Evolutionary conservation across 2,888 invertebrate genomes (phyloP), one percentile per base, ranked within the genome.

Genomic region (Caenorhabditis japonica): DNA sequence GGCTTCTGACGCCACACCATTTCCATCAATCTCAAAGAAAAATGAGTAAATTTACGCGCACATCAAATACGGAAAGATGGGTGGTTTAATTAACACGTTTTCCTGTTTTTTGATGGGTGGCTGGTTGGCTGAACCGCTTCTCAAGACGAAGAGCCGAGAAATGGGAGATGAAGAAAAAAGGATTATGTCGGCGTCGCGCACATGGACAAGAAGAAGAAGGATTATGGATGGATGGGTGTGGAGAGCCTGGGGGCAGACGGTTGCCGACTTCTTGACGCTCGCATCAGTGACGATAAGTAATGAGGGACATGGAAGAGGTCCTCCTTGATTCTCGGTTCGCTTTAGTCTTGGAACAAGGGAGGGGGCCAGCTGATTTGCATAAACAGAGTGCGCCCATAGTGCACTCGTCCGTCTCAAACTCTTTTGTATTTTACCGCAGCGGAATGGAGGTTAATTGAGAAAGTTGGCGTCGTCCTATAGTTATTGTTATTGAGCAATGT

Each of bases 201-300:
- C 52, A 53, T 30, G 30, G n/a, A n/a, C n/a, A n/a, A n/a, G n/a
- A n/a, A 51, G 59, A 58, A 59, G 68, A 38, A 38, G 69, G 69
- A 69, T 69, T 69, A 69, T 69, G 55, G 55, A 69, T 69, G 69
- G 59, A 39, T 19, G 59, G 44, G 60, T 69, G 69, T 59, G 69
- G 55, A 60, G 69, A 69, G 69, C 69, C 52, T 47, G 47, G 52
- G 60, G 60, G 53, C 60, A 53, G 60, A 53, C 60, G 55, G 60
- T 47, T 55, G 60, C 53, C 58, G 58, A 69, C 53, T 59, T 53
- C 53, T 59, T 47, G 47, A 60, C 46, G 60, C 53, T 69, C 69
- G 69, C 69, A 69, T 69, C 69, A 69, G 41, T 69, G 69, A 41
- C 60, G 69, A 69, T 69, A 60, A 69, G 60, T 69, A 69, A 69